Percentiles rank a stretch among this genome's conserved stretches.
Evolutionary conservation across 2,797 vertebrate species (phyloP).

Genomic region (Numenius phaeopus): DNA sequence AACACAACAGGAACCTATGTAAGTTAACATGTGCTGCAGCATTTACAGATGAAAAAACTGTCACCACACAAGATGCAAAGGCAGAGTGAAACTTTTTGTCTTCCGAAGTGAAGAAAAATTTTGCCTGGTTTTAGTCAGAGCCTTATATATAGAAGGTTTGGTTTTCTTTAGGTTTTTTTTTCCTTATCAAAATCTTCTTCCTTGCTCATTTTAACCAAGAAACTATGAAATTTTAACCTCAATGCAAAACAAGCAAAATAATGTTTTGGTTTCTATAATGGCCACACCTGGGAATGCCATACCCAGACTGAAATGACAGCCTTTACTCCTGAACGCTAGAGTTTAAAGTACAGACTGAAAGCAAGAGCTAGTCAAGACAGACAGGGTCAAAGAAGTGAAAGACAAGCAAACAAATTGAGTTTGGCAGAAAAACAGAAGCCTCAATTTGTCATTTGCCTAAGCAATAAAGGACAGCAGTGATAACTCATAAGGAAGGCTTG

Average conservation of each 20-base stretch:
- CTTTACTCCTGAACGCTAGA: rapidly evolving
- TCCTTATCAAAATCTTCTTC: neutral
- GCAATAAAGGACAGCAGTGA: neutral
- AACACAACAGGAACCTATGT: neutral
- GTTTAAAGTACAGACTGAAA: neutral
- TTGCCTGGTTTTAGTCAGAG: neutral
- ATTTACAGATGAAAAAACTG: neutral
- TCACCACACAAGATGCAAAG: neutral
- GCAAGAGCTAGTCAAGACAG: neutral
- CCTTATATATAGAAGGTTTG: neutral
- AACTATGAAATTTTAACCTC: neutral
- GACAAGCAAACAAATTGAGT: neutral
- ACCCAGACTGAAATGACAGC: neutral
- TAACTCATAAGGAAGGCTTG: neutral
- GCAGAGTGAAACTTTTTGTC: neutral
- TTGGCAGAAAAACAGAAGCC: slow-evolving; percentile 16
- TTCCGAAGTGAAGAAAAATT: neutral
- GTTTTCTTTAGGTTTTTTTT: rapidly evolving
- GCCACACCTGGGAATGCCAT: neutral
- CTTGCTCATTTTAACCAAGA: neutral
- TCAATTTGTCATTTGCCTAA: slow-evolving; percentile 17
- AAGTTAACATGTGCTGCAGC: neutral
- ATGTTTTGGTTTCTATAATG: neutral
- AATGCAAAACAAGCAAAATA: neutral
- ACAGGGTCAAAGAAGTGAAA: neutral